Conservation (phyloP, 2,797 vertebrate genomes). For the Hozukius guyotensis region DNA sequence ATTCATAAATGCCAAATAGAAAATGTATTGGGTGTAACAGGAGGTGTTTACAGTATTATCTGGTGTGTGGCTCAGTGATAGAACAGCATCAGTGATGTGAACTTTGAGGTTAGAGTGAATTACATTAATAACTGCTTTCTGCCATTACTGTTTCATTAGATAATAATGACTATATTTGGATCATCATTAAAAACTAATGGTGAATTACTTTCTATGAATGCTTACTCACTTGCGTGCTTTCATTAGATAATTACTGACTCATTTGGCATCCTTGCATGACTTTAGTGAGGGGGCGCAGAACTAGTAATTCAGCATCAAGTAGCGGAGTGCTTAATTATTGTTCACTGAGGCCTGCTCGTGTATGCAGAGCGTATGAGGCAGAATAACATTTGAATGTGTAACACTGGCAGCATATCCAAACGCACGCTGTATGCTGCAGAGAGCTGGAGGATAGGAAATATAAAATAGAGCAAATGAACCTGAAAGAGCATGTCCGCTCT, state of each 20-base stretch:
- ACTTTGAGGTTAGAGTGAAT: background rate
- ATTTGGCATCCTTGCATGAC: slow-evolving; percentile 11
- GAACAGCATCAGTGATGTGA: background rate
- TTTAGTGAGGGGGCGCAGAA: background rate
- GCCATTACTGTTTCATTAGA: background rate
- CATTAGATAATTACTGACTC: slow-evolving; percentile 29
- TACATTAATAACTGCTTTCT: background rate
- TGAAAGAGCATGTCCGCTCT: too few relatives aligned
- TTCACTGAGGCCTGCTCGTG: background rate
- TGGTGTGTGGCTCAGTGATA: background rate
- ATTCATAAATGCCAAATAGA: background rate
- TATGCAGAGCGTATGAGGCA: background rate
- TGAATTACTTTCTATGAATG: background rate
- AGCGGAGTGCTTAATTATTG: slow-evolving; percentile 24
- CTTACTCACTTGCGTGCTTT: background rate
- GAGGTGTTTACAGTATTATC: background rate
- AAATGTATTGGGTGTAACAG: background rate
- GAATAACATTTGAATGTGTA: background rate
- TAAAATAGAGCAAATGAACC: too few relatives aligned
- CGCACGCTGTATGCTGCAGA: background rate
- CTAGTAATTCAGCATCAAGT: slow-evolving; percentile 8
- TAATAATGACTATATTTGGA: background rate
- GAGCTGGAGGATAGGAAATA: background rate
- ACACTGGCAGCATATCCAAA: background rate
- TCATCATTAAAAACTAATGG: background rate